Evolutionary conservation across 2,888 invertebrate species (phyloP).

Genomic region (Coelogynopora nodosa): DNA sequence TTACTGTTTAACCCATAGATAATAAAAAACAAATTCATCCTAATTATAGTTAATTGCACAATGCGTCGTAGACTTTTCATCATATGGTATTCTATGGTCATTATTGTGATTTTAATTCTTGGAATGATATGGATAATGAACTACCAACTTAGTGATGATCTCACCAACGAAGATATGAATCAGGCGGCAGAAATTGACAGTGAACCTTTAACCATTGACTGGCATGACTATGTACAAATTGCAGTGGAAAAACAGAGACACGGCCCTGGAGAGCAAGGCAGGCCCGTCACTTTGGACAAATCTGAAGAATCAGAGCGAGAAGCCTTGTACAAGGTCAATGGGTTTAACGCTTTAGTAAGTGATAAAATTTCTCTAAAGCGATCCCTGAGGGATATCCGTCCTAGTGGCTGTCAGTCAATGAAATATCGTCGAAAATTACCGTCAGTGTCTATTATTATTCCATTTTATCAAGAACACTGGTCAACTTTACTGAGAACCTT

Average conservation of each 20-base stretch:
- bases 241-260: constrained; percentile 35
- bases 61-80: too few relatives aligned
- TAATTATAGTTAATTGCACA: too few relatives aligned
- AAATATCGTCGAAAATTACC: constrained; percentile 72
- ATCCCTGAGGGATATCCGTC: constrained; percentile 68
- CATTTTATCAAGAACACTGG: constrained; percentile 89
- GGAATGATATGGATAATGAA: too few relatives aligned
- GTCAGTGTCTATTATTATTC: constrained; percentile 80
- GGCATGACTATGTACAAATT: constrained; percentile 44
- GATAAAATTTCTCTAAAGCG: constrained; percentile 83
- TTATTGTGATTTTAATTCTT: too few relatives aligned
- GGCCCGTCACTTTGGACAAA: constrained; percentile 65
- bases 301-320: constrained; percentile 68
- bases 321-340: constrained; percentile 76
- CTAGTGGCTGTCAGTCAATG: constrained; percentile 68
- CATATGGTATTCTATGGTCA: too few relatives aligned
- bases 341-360: constrained; percentile 85
- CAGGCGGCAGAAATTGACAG: too few relatives aligned
- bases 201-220: too few relatives aligned
- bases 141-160: too few relatives aligned
- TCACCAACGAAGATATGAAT: too few relatives aligned
- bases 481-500: constrained; percentile 75
- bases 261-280: constrained; percentile 61
- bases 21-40: too few relatives aligned
- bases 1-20: too few relatives aligned